Conservation (phyloP, 2,113 vertebrate genomes). For the Mystacornis crossleyi region DNA sequence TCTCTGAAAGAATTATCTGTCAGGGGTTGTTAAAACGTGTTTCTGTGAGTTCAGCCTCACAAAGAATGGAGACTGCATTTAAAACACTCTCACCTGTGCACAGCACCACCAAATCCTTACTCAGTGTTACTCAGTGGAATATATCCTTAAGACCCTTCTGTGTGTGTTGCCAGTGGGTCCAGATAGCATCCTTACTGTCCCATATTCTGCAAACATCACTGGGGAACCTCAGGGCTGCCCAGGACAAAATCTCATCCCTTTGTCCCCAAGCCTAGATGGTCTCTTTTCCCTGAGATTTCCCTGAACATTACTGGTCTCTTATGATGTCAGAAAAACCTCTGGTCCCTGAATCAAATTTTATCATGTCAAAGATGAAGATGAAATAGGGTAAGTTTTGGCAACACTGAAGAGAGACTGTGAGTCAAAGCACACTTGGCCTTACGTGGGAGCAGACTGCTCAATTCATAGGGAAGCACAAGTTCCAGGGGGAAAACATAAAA, state of each 20-base stretch:
- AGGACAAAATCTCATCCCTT: neutral
- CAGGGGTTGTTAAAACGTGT: neutral
- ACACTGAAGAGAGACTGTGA: neutral
- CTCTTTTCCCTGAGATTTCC: neutral
- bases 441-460: neutral
- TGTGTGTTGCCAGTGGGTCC: neutral
- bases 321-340: neutral
- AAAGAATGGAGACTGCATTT: neutral
- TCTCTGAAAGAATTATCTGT: neutral
- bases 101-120: neutral
- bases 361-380: neutral
- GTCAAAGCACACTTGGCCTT: neutral
- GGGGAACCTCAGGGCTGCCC: neutral
- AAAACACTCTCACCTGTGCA: neutral
- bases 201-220: neutral
- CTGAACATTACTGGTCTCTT: neutral
- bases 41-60: neutral
- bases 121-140: neutral
- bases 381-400: neutral
- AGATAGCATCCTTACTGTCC: neutral
- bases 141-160: neutral
- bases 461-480: neutral
- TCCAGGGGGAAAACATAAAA: neutral
- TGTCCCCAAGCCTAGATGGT: fast-evolving
- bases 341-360: neutral